Evolutionary conservation across 2,113 vertebrate genomes (phyloP), one percentile per base, ranked within the genome.

Genomic region (Spheniscus mendiculus): DNA sequence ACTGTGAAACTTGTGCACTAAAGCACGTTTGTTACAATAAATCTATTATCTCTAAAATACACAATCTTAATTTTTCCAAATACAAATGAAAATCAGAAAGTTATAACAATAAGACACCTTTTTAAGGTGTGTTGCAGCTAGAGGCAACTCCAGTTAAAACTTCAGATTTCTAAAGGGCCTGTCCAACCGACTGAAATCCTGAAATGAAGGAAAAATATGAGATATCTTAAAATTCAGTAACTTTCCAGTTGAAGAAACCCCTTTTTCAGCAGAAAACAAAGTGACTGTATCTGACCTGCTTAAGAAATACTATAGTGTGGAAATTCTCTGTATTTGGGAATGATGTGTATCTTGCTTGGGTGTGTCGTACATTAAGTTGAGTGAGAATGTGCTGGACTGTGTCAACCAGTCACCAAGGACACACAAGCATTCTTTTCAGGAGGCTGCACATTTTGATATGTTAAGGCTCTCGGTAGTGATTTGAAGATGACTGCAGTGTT

Each of bases 21-120:
- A 47, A 40, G 40, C 27, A 62, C n/a, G 20, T 56, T 47, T 69
- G 13, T 55, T 56, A 17, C 21, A 3, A 47, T 40, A 56, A 65
- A 69, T 32, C 7, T 70, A 6, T 49, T 74, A 15, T 42, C 11
- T 71, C 45, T 74, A 50, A 77, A 67, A 21, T 34, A 73, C 3
- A 40, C 4, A 65, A 17, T 50, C 3, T 30, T 38, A 25, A 2
- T 62, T 70, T 65, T 67, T 92, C 45, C 9, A 38, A 34, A 63
- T 62, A 40, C 22, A 94, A 97, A 95, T 47, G 8, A 16, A 45
- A 84, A 61, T 71, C 34, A 14, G 59, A 38, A 79, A 88, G 63
- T 62, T 95, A 50, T 72, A 40, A 66, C 3, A 84, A 38, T 40
- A 84, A 77, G 15, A 71, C n/a, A 87, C 2, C 1, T 50, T 36